A percentile compares a stretch with the other conserved stretches of the same genome.
Evolutionary conservation across 2,797 vertebrate genomes (phyloP).

Genomic region (Apodemus agrarius): DNA sequence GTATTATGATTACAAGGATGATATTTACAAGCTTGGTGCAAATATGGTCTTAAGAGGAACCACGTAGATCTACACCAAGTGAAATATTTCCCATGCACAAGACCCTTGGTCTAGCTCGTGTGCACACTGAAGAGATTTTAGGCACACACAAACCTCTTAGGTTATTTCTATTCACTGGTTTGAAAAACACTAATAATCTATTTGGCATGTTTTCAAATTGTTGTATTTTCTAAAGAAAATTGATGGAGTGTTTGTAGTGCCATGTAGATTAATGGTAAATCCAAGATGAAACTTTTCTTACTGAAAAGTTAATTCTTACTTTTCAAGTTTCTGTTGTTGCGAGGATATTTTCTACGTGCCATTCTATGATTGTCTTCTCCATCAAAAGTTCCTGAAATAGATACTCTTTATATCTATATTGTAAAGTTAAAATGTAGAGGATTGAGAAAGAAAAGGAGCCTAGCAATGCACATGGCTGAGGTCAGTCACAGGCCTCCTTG

Average conservation of each 20-base stretch:
- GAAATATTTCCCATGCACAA: background rate
- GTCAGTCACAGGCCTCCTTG: background rate
- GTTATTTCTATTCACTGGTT: background rate
- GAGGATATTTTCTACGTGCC: background rate
- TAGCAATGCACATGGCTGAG: background rate
- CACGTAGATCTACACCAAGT: background rate
- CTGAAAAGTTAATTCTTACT: background rate
- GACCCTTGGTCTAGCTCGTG: background rate
- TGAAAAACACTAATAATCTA: background rate
- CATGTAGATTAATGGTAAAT: background rate
- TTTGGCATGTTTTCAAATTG: conserved; percentile 3
- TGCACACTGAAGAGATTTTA: background rate
- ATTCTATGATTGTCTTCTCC: background rate
- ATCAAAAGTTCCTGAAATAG: background rate
- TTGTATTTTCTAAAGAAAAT: background rate
- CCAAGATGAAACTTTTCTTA: background rate
- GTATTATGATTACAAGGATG: background rate
- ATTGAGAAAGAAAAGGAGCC: background rate
- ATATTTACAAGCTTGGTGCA: background rate
- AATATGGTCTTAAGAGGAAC: background rate
- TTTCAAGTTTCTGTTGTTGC: background rate
- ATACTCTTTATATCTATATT: background rate
- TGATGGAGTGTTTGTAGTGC: background rate
- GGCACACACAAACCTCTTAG: background rate
- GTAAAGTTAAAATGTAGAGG: background rate